phyloP scores from a whole-genome alignment of 2,888 invertebrate species.

The Rhagium mordax region DNA sequence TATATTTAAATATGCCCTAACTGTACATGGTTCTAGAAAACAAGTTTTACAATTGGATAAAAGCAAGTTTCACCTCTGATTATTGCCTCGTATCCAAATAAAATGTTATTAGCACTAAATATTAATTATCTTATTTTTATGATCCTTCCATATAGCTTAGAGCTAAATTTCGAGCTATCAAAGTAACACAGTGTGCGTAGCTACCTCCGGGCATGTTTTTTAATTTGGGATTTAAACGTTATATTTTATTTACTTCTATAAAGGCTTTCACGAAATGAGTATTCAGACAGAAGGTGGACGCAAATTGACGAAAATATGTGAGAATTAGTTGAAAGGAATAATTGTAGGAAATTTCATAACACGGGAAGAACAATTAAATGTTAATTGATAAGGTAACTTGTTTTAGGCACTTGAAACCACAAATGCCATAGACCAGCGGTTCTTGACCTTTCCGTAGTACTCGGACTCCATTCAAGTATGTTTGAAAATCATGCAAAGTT shows the following conservation, averaged over 20 bases:
- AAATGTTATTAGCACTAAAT: constrained; percentile 10
- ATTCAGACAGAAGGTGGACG: neutral
- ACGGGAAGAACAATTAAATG: too few relatives aligned
- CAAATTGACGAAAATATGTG: neutral
- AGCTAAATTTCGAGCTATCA: neutral
- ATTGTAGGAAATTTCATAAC: too few relatives aligned
- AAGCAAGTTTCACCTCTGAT: constrained; percentile 6
- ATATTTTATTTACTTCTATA: neutral
- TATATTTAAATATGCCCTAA: neutral
- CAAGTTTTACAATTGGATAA: constrained; percentile 12
- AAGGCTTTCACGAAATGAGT: neutral
- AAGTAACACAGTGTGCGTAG: neutral
- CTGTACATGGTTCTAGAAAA: constrained; percentile 10
- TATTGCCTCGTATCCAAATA: constrained; percentile 2
- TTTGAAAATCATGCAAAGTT: too few relatives aligned
- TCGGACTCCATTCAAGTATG: too few relatives aligned
- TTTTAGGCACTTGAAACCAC: too few relatives aligned
- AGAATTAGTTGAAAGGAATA: neutral
- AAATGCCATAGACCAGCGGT: too few relatives aligned
- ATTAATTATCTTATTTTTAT: constrained; percentile 5
- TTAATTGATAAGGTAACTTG: too few relatives aligned
- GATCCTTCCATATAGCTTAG: neutral
- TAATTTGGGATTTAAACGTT: neutral
- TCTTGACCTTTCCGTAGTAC: too few relatives aligned
- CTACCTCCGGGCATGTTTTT: neutral